Conservation (phyloP, 1,140 invertebrate species). For the Rhopalosiphum maidis region DNA sequence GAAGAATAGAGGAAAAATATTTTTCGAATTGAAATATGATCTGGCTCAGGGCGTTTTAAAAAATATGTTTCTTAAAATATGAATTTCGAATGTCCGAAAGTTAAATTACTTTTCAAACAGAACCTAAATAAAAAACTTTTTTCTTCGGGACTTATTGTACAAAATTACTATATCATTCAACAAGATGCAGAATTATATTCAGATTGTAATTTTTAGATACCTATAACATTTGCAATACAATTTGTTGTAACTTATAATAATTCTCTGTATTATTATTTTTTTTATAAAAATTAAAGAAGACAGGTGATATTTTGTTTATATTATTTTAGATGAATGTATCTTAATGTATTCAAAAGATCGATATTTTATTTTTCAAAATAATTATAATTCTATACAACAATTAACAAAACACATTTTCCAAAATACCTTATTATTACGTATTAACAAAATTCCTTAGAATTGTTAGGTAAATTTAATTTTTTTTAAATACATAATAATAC, state of each 20-base stretch:
- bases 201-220: neutral
- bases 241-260: neutral
- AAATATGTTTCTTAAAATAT: constrained; percentile 1
- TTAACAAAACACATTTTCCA: no score
- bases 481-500: neutral
- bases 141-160: neutral
- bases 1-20: neutral
- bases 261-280: neutral
- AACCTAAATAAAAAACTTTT: constrained; percentile 25
- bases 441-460: no score
- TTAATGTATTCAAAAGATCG: neutral
- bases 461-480: no score
- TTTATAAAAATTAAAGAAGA: no score
- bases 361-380: neutral
- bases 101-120: constrained; percentile 44
- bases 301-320: no score
- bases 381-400: no score
- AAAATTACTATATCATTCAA: constrained; percentile 1
- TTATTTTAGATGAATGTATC: neutral
- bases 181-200: neutral
- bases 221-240: neutral
- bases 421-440: no score
- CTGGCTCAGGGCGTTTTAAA: neutral
- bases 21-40: constrained; percentile 12
- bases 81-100: constrained; percentile 22